phyloP scores from a whole-genome alignment of 2,113 vertebrate genomes.

The Uria aalge region DNA sequence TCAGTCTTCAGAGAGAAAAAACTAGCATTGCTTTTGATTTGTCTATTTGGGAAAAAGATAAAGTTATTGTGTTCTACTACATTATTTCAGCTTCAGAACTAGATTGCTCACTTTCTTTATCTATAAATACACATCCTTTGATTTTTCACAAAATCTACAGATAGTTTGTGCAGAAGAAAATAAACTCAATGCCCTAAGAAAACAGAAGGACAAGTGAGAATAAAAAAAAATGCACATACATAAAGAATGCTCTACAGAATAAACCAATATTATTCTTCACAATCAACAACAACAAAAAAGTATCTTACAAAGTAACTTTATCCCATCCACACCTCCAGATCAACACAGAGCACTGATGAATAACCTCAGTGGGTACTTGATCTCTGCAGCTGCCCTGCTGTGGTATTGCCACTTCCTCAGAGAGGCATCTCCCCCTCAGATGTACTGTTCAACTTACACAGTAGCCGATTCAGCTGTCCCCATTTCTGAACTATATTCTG shows the following conservation, averaged over 20 bases:
- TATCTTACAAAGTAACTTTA: neutral
- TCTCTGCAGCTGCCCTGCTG: neutral
- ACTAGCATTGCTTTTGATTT: neutral
- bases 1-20: neutral
- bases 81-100: neutral
- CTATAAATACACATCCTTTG: neutral
- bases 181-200: neutral
- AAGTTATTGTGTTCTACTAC: neutral
- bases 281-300: neutral
- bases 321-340: neutral
- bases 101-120: neutral
- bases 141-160: neutral
- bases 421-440: neutral
- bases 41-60: neutral
- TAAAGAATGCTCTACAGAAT: neutral
- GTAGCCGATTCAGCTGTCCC: neutral
- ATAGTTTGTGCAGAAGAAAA: neutral
- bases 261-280: neutral
- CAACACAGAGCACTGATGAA: neutral
- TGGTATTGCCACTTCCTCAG: neutral
- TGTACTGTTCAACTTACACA: neutral
- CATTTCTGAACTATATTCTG: neutral
- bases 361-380: neutral
- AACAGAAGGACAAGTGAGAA: neutral
- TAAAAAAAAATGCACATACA: neutral